A percentile compares a stretch with the other conserved stretches of the same genome.
These are phyloP conservation scores for Hormaphis cornu DNA, from an alignment of 1,140 invertebrate species.

Conservation along the genomic window DNA sequence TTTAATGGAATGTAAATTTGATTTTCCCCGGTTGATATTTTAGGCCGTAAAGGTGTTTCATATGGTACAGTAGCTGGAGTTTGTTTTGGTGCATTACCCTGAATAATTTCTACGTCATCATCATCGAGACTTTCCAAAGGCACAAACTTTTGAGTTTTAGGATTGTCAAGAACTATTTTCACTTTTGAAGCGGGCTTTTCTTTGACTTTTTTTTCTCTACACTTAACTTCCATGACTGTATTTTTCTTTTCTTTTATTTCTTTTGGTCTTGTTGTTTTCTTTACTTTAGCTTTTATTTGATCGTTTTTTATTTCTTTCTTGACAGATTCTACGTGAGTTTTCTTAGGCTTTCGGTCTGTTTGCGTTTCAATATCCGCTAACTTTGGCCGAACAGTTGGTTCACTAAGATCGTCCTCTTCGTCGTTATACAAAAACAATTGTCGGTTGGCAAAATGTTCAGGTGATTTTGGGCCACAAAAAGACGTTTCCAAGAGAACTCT, in stretches of 20 bases:
- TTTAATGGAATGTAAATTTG: conserved; percentile 36
- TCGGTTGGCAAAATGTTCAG: conserved; percentile 7
- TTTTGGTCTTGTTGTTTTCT: neutral
- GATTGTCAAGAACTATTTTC: conserved; percentile 27
- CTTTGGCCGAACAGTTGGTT: conserved; percentile 17
- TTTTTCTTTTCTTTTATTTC: conserved; percentile 3
- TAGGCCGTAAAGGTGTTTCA: neutral
- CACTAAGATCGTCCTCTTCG: conserved; percentile 27
- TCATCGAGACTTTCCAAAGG: conserved; percentile 34
- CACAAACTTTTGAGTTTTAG: conserved; percentile 34
- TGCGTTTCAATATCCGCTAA: conserved; percentile 16
- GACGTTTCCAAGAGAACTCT: conserved; percentile 80
- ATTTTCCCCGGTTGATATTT: conserved; percentile 1
- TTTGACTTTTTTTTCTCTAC: conserved; percentile 6
- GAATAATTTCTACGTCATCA: conserved; percentile 29
- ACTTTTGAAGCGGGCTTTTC: neutral
- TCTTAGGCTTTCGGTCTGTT: conserved; percentile 11
- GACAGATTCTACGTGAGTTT: conserved; percentile 1
- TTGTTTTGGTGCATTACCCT: conserved; percentile 11
- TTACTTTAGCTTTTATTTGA: conserved; percentile 20
- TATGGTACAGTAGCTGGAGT: neutral
- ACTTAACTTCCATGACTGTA: neutral
- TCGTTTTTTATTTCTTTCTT: conserved; percentile 18
- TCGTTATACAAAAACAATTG: conserved; percentile 1
- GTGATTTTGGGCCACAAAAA: conserved; percentile 71